Evolutionary conservation across 2,113 vertebrate genomes (phyloP), one percentile per base, ranked within the genome.

Genomic region (Plecotus auritus): DNA sequence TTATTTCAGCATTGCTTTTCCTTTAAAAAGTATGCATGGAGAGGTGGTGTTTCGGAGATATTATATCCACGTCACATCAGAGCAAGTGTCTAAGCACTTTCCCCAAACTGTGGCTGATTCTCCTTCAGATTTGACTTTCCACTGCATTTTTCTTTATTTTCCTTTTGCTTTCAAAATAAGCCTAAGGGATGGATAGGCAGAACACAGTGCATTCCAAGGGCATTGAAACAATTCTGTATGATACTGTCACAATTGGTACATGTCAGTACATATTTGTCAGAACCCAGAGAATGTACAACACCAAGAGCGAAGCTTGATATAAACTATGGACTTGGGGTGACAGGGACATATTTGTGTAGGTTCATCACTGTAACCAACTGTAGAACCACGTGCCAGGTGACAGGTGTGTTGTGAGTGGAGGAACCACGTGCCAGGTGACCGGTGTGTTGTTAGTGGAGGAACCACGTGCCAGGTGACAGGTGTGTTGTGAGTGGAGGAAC

Each of bases 291-390:
- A 35, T 30, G 11, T 1, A 6, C 5, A 7, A 9, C 22, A 14
- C 37, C 40, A 74, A 26, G 30, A 69, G 8, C 30, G 9, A 45
- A 45, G 17, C 40, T 1, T 28, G 37, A 9, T 45, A 5, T 12
- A 35, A n/a, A 11, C 20, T 35, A 3, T 23, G 14, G 18, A 35
- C 23, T 74, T 40, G 11, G 11, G n/a, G 14, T 59, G 9, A 84
- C 9, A 5, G 23, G 9, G 45, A 56, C 2, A 3, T 40, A 32
- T 11, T 10, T 9, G 0, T n/a, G 2, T 2, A 40, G 17, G 37
- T 54, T 87, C 28, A 28, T 12, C 13, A n/a, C 4, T 9, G 40
- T 32, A 42, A 35, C 26, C 77, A 22, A 3, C 3, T n/a, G 42
- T 9, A 11, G 88, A 30, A 30, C 18, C 5, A 17, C 10, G 1